Conservation (phyloP, 2,797 vertebrate genomes). For the Syngnathus rostellatus region DNA sequence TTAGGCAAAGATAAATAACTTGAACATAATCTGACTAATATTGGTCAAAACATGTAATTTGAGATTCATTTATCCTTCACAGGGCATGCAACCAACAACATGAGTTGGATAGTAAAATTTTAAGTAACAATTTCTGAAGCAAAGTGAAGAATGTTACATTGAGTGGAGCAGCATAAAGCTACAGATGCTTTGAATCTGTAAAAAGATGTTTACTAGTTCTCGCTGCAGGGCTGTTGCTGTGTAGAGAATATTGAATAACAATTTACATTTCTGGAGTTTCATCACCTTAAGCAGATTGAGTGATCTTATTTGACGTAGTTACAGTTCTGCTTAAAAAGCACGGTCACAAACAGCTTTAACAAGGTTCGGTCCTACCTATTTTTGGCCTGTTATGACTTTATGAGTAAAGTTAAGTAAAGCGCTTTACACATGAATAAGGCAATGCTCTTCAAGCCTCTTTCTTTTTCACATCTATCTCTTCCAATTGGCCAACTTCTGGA, state of each 20-base stretch:
- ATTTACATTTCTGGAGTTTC: slow-evolving; percentile 12
- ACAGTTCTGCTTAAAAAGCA: slow-evolving; percentile 1
- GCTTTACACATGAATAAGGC: slow-evolving; percentile 3
- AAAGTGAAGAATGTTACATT: not conserved
- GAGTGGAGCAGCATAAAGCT: not conserved
- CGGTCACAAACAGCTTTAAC: not conserved
- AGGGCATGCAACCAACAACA: not conserved
- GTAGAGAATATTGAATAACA: slow-evolving; percentile 26
- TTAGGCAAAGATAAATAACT: not conserved
- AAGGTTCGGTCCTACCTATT: not conserved
- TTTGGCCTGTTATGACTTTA: not conserved
- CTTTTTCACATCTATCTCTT: not conserved
- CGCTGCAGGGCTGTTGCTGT: slow-evolving; percentile 13
- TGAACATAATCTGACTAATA: not conserved
- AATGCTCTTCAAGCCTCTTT: not conserved
- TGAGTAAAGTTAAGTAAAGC: not conserved
- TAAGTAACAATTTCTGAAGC: not conserved
- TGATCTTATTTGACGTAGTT: slow-evolving; percentile 10
- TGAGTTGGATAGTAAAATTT: not conserved
- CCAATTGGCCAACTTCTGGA: not conserved
- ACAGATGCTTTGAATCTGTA: not conserved
- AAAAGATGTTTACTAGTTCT: slow-evolving; percentile 1
- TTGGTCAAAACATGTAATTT: not conserved
- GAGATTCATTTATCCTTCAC: not conserved
- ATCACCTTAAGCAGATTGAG: slow-evolving; percentile 16